phyloP scores from a whole-genome alignment of 2,888 invertebrate species.

The Erebia epiphron region DNA sequence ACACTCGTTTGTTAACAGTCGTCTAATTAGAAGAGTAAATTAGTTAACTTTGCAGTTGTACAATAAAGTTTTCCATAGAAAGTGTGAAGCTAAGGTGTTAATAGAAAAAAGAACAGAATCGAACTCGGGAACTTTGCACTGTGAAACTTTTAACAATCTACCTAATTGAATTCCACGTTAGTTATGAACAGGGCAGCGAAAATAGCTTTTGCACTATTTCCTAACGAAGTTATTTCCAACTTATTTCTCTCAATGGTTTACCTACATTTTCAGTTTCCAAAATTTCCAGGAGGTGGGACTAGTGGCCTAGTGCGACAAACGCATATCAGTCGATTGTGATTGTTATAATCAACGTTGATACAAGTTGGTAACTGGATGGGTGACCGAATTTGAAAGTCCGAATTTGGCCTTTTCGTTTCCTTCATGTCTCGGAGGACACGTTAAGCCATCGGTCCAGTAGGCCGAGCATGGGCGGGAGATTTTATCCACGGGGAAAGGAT shows the following conservation, averaged over 20 bases:
- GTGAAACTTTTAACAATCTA: constrained; percentile 36
- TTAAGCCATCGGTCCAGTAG: too few species aligned
- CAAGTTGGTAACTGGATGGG: too few species aligned
- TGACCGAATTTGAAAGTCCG: too few species aligned
- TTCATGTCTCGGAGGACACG: too few species aligned
- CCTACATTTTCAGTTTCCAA: constrained; percentile 20
- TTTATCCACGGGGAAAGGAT: too few species aligned
- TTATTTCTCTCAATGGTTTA: constrained; percentile 19
- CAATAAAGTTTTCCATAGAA: neutral
- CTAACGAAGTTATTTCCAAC: constrained; percentile 21
- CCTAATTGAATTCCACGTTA: constrained; percentile 33
- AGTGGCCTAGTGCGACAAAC: too few species aligned
- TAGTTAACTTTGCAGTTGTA: neutral
- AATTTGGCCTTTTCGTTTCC: too few species aligned
- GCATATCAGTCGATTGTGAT: too few species aligned
- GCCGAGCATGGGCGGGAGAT: too few species aligned
- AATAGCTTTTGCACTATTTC: constrained; percentile 32
- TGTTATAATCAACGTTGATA: too few species aligned
- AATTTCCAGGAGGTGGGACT: neutral
- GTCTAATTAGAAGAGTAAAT: neutral
- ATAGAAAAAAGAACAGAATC: constrained; percentile 11
- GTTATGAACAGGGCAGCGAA: constrained; percentile 17
- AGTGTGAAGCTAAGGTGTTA: constrained; percentile 5
- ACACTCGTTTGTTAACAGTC: neutral
- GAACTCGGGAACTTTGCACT: constrained; percentile 15